A percentile compares a stretch with the other conserved stretches of the same genome.
Evolutionary conservation across 2,113 vertebrate genomes (phyloP).

Genomic region (Natator depressus): DNA sequence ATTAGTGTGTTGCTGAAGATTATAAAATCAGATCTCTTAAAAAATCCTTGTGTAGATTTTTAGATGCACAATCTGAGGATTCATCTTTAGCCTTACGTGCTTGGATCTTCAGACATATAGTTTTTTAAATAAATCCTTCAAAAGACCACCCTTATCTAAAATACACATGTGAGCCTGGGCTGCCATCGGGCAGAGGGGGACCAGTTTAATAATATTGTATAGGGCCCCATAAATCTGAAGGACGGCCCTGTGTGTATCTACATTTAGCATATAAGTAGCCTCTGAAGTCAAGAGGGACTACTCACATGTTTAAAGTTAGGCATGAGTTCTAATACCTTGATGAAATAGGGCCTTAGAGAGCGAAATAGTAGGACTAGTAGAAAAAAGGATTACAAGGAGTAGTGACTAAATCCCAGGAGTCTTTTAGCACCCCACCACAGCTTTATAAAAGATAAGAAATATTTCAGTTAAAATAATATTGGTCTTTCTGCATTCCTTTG

Average conservation of each 20-base stretch:
- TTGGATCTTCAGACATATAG: too few species aligned
- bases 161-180: too few species aligned
- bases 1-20: too few species aligned
- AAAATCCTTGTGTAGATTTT: too few species aligned
- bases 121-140: too few species aligned
- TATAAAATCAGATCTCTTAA: too few species aligned
- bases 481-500: not conserved
- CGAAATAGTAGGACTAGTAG: not conserved
- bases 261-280: not conserved
- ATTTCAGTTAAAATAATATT: not conserved
- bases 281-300: not conserved
- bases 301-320: not conserved
- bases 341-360: not conserved
- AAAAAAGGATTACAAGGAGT: not conserved
- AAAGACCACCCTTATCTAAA: too few species aligned
- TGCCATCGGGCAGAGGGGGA: too few species aligned
- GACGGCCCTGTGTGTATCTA: not conserved
- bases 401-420: not conserved
- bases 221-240: too few species aligned
- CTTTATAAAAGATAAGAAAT: not conserved
- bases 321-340: not conserved
- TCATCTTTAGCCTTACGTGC: too few species aligned
- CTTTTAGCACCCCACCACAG: not conserved
- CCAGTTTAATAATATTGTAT: too few species aligned
- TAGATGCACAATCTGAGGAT: too few species aligned